Conservation (phyloP, 1,140 invertebrate species). For the Doryteuthis pealeii region DNA sequence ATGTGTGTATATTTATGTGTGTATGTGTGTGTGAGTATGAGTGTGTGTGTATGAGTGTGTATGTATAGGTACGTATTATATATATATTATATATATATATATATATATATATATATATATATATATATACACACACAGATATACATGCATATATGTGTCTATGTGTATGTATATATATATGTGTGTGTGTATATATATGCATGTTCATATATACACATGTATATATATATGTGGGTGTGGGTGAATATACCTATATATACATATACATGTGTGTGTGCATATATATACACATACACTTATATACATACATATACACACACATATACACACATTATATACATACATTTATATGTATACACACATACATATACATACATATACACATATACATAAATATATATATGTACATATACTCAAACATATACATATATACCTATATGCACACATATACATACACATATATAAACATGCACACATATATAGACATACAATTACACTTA, state of each 20-base stretch:
- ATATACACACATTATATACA: background rate
- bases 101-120: slow-evolving; percentile 10
- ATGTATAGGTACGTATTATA: too few relatives aligned
- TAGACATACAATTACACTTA: too few relatives aligned
- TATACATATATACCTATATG: background rate
- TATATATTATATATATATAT: slow-evolving; percentile 7
- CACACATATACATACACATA: background rate
- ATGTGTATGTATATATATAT: background rate
- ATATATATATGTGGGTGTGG: background rate
- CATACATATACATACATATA: background rate
- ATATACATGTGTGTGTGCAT: background rate
- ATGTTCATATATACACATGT: background rate
- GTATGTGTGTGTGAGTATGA: too few relatives aligned
- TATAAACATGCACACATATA: background rate
- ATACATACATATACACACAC: background rate
- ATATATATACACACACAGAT: background rate
- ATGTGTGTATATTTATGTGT: too few relatives aligned
- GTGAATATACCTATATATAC: background rate
- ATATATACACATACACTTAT: background rate
- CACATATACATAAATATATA: background rate
- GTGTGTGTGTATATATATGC: background rate
- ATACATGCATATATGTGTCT: background rate
- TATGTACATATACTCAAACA: background rate
- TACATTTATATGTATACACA: background rate
- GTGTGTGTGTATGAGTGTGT: too few relatives aligned